These are phyloP conservation scores for Noctua janthina DNA, from an alignment of 2,888 invertebrate species.

Conservation along the genomic window DNA sequence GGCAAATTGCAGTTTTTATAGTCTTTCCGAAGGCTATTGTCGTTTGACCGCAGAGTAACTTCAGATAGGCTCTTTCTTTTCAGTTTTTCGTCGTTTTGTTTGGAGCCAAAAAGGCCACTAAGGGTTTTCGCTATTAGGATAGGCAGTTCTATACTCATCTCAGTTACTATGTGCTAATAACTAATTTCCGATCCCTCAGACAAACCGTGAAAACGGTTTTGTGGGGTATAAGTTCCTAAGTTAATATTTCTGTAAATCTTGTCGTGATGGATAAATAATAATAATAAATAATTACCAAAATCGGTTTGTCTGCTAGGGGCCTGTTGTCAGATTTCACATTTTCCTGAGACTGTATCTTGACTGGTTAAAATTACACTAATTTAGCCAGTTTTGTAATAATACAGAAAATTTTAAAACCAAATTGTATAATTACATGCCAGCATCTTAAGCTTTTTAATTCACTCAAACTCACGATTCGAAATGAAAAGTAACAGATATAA, in stretches of 20 bases:
- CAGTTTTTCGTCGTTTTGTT: not conserved
- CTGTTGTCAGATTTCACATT: not conserved
- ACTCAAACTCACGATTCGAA: not conserved
- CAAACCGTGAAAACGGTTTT: too few species aligned
- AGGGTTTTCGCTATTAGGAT: not conserved
- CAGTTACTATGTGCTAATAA: not conserved
- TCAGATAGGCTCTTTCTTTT: not conserved
- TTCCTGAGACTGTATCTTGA: not conserved
- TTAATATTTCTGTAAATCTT: too few species aligned
- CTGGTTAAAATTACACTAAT: not conserved
- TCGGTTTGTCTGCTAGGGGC: not conserved
- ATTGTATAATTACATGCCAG: not conserved
- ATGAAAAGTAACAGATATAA: not conserved
- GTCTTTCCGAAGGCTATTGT: slow-evolving; percentile 4
- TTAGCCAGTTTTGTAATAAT: not conserved
- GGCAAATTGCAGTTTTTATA: slow-evolving; percentile 55
- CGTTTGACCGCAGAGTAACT: not conserved
- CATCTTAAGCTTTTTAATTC: not conserved
- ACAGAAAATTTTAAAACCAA: not conserved
- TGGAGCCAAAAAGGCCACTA: not conserved
- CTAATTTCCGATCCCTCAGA: too few species aligned
- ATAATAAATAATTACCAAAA: not conserved
- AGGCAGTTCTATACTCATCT: not conserved
- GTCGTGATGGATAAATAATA: too few species aligned
- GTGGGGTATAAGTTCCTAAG: too few species aligned